phyloP scores from a whole-genome alignment of 2,888 invertebrate genomes.

The Eubasilissa splendida region DNA sequence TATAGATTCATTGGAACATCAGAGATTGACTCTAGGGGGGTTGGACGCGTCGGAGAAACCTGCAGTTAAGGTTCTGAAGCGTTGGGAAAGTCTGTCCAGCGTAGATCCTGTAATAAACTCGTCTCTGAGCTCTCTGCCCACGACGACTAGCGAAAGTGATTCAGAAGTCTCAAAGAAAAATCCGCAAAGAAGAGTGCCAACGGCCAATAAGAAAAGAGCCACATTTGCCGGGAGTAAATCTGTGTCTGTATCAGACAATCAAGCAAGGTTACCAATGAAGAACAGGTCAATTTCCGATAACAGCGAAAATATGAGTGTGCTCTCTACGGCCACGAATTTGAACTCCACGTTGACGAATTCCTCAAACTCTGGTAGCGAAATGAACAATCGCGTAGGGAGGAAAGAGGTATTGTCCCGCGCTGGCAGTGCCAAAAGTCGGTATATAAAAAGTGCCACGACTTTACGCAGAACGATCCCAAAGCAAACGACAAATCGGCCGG shows the following conservation, averaged over 20 bases:
- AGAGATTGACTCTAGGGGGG: conserved; percentile 66
- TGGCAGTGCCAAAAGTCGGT: conserved; percentile 66
- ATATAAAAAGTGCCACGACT: conserved; percentile 71
- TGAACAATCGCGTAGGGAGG: conserved; percentile 65
- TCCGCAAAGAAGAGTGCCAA: conserved; percentile 66
- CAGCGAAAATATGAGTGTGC: conserved; percentile 68
- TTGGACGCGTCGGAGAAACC: conserved; percentile 24
- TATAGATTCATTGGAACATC: conserved; percentile 76
- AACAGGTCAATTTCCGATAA: conserved; percentile 62
- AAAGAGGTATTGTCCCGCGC: conserved; percentile 67
- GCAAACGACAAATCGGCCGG: conserved; percentile 73
- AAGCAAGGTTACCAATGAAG: conserved; percentile 61
- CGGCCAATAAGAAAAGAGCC: conserved; percentile 67
- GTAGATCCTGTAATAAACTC: conserved; percentile 81
- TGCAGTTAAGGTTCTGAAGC: conserved; percentile 62
- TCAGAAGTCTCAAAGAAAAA: conserved; percentile 66
- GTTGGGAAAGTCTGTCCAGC: conserved; percentile 79
- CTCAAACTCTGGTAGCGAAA: conserved; percentile 70
- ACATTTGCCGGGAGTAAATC: conserved; percentile 69
- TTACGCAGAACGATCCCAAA: conserved; percentile 68
- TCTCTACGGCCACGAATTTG: conserved; percentile 68
- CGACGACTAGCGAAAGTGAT: conserved; percentile 70
- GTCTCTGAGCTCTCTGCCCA: conserved; percentile 75
- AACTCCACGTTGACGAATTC: conserved; percentile 67
- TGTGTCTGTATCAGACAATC: conserved; percentile 69